Evolutionary conservation across 2,797 vertebrate genomes (phyloP).

Genomic region (Anguilla anguilla): DNA sequence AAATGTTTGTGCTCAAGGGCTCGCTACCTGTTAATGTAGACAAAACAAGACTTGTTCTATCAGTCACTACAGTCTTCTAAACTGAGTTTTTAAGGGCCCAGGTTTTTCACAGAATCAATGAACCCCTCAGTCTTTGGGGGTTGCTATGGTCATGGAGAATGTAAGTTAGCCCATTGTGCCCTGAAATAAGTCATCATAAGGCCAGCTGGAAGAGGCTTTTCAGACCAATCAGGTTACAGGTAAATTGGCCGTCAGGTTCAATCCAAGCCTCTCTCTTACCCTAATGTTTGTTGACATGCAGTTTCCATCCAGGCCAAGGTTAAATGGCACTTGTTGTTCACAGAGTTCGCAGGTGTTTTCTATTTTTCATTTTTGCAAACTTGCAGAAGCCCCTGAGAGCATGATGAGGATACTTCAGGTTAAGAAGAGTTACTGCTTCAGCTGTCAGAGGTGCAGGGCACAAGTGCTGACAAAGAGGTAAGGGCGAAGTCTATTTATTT

Average conservation of each 20-base stretch:
- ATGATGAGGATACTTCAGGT: slow-evolving; percentile 72
- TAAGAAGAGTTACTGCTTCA: slow-evolving; percentile 76
- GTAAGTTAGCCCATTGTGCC: neutral
- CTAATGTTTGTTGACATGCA: slow-evolving; percentile 44
- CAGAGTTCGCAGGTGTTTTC: neutral
- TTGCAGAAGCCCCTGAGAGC: slow-evolving; percentile 68
- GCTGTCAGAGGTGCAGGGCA: slow-evolving; percentile 87
- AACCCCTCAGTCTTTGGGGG: slow-evolving; percentile 1
- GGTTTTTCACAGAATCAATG: neutral
- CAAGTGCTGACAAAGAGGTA: slow-evolving; percentile 81
- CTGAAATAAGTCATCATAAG: slow-evolving; percentile 39
- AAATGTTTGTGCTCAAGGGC: neutral
- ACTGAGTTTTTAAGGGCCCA: neutral
- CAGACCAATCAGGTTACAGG: slow-evolving; percentile 52
- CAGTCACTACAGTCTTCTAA: neutral
- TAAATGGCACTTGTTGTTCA: slow-evolving; percentile 50
- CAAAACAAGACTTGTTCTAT: neutral
- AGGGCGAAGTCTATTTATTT: slow-evolving; percentile 60
- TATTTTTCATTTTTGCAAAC: slow-evolving; percentile 45
- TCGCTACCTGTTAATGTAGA: neutral
- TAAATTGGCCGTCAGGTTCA: slow-evolving; percentile 46
- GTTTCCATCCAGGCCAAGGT: slow-evolving; percentile 47
- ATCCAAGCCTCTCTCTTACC: slow-evolving; percentile 33
- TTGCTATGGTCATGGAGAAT: slow-evolving; percentile 21
- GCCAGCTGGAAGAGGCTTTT: slow-evolving; percentile 30